A percentile compares a stretch with the other conserved stretches of the same genome.
Conservation (phyloP, 2,113 vertebrate genomes). For the Pardalotus punctatus region DNA sequence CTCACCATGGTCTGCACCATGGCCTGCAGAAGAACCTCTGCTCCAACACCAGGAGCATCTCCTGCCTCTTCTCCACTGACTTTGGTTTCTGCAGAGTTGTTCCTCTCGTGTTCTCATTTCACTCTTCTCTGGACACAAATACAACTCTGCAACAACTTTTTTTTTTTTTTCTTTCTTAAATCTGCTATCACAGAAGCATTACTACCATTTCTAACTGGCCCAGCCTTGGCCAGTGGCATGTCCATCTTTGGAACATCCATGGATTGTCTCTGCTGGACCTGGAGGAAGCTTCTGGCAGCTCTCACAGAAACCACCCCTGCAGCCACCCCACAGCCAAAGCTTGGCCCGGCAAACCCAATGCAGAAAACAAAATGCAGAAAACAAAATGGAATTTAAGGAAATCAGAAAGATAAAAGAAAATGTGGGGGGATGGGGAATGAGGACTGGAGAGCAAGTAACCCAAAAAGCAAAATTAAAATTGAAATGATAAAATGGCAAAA, state of each 20-base stretch:
- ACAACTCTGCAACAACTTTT: not conserved
- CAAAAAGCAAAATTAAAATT: not conserved
- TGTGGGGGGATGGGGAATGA: fast-evolving
- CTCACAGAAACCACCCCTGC: not conserved
- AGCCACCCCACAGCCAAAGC: fast-evolving
- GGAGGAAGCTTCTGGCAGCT: not conserved
- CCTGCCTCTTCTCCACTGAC: not conserved
- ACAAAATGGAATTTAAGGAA: not conserved
- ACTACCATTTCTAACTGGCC: not conserved
- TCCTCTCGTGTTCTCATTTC: not conserved
- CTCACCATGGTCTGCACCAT: fast-evolving
- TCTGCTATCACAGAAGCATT: not conserved
- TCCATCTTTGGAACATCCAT: not conserved
- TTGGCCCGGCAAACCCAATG: not conserved
- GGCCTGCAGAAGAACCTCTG: not conserved
- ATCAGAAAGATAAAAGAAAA: not conserved
- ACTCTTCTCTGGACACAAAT: not conserved
- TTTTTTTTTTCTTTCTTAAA: not conserved
- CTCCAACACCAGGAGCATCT: not conserved
- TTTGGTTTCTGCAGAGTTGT: not conserved
- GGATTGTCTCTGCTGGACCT: not conserved
- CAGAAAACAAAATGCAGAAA: not conserved
- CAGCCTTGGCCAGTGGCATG: too few species aligned
- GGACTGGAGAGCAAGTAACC: not conserved
- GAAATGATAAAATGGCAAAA: not conserved